These are phyloP conservation scores for Spinus olivaceus DNA, from an alignment of 2,797 vertebrate genomes.

Conservation along the genomic window DNA sequence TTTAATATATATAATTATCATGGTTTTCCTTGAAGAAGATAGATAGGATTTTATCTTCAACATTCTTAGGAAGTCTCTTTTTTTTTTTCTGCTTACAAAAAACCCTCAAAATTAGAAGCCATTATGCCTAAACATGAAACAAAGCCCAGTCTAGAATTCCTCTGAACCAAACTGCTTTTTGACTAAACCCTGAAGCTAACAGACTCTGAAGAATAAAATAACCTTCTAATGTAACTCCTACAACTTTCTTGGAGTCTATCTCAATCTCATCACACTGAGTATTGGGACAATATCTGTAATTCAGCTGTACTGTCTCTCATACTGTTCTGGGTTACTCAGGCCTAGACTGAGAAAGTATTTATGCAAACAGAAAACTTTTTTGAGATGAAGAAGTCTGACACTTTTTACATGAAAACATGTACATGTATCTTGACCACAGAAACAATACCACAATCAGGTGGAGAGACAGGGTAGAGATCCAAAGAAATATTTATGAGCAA, in stretches of 20 bases:
- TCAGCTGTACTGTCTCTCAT: background rate
- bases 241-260: background rate
- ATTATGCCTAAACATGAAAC: background rate
- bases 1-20: background rate
- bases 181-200: background rate
- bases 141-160: background rate
- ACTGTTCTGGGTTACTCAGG: background rate
- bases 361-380: background rate
- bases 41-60: background rate
- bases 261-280: background rate
- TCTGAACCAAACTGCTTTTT: background rate
- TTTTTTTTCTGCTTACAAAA: background rate
- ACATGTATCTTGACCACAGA: background rate
- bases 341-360: background rate
- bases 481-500: background rate
- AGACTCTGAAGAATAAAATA: background rate
- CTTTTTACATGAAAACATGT: background rate
- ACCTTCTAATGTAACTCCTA: background rate
- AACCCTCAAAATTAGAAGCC: background rate
- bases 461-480: background rate
- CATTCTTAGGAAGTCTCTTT: background rate
- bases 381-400: background rate
- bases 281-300: background rate
- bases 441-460: background rate
- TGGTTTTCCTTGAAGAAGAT: background rate